Percentiles rank a stretch among this genome's conserved stretches.
phyloP scores from a whole-genome alignment of 2,888 invertebrate genomes.

The Lasioglossum marginatum region DNA sequence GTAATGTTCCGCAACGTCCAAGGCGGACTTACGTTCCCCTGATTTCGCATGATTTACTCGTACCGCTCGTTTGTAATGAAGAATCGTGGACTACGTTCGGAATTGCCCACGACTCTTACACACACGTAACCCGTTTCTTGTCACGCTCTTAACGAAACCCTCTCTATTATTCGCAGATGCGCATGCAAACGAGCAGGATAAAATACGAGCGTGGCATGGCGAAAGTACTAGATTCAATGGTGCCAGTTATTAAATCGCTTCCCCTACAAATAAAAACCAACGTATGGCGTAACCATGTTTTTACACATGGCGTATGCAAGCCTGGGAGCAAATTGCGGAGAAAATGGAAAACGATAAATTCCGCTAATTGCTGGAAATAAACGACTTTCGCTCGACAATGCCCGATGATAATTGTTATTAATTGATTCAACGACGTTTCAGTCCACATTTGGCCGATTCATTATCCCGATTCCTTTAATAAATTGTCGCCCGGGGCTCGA shows the following conservation, averaged over 20 bases:
- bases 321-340: constrained; percentile 12
- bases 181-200: constrained; percentile 51
- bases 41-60: constrained; percentile 55
- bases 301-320: neutral
- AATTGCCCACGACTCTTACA: constrained; percentile 46
- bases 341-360: constrained; percentile 7
- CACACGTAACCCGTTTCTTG: constrained; percentile 59
- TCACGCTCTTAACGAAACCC: constrained; percentile 54
- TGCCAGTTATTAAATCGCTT: constrained; percentile 21
- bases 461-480: neutral
- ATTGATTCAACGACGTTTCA: neutral
- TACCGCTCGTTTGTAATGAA: constrained; percentile 30
- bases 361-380: constrained; percentile 20
- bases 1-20: constrained; percentile 36
- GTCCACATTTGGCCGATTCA: neutral
- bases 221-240: constrained; percentile 32
- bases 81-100: constrained; percentile 27
- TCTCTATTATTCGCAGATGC: constrained; percentile 63
- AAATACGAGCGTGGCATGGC: constrained; percentile 46
- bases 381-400: constrained; percentile 11
- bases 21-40: constrained; percentile 25
- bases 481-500: neutral
- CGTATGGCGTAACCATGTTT: constrained; percentile 19
- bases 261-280: constrained; percentile 15
- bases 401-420: constrained; percentile 5